Base-by-base conservation (phyloP, 2,113 vertebrate genomes). In the Clarias magur region DNA sequence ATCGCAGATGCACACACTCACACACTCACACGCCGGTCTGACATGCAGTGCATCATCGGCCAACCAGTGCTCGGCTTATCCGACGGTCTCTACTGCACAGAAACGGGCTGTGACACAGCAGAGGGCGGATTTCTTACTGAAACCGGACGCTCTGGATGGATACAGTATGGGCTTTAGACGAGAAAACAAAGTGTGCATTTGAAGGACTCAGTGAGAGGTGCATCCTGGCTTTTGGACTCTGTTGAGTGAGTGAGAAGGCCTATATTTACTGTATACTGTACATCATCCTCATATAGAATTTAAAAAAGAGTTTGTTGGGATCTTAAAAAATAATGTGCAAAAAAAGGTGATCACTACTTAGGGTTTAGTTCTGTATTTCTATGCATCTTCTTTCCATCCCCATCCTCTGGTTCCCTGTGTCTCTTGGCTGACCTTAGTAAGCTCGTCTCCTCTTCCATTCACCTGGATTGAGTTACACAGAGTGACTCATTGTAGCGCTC, bases 391-490 rank as follows among this genome's bases (percentile, higher is more conserved):
- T 83, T 75, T 84, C 72, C 53, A 62, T 56, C 30, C 86, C 48
- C 63, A 91, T 53, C 79, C 81, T 90, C 85, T 78, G 80, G 16
- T 87, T 65, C 75, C 86, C 85, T 89, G 89, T 82, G 86, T 90
- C 90, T 90, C 90, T 83, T 88, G 76, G 81, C 19, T 85, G 85
- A 92, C 91, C 91, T 91, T 91, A 89, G 84, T 85, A 76, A 91
- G 76, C 89, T 53, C 34, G 56, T n/a, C 42, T 57, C 62, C 59
- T 72, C 89, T 87, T 73, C 54, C 17, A 87, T 84, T 87, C 88
- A 92, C 89, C 88, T 91, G 90, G 80, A 87, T 93, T 82, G 88
- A 91, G 92, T 94, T 92, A 93, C 92, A 80, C n/a, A 34, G 53
- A 68, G 83, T 88, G 83, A 82, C 79, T 88, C 70, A 82, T 65